Conservation (phyloP, 2,888 invertebrate species). For the Lutraria lutraria region DNA sequence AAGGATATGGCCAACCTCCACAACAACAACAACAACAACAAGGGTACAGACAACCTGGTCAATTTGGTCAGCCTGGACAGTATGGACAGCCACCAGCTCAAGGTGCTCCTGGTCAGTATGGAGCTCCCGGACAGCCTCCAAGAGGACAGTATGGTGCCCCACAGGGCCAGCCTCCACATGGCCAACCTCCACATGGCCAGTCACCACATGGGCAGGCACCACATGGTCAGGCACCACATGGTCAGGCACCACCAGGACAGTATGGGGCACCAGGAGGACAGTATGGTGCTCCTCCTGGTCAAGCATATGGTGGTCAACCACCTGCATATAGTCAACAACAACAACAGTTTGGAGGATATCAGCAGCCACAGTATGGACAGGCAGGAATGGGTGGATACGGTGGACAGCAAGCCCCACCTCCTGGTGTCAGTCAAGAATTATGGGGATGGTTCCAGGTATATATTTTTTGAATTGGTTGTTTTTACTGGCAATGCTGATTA, state of each 20-base stretch:
- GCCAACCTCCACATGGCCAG: slow-evolving; percentile 47
- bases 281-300: slow-evolving; percentile 55
- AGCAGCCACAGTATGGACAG: slow-evolving; percentile 58
- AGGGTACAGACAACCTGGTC: slow-evolving; percentile 59
- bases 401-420: slow-evolving; percentile 76
- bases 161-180: slow-evolving; percentile 47
- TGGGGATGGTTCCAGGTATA: slow-evolving; percentile 86
- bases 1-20: slow-evolving; percentile 62
- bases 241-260: slow-evolving; percentile 49
- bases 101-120: slow-evolving; percentile 52
- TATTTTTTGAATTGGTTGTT: neutral
- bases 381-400: slow-evolving; percentile 73
- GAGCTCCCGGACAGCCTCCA: slow-evolving; percentile 42
- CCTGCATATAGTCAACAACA: slow-evolving; percentile 65
- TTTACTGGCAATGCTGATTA: too few relatives aligned
- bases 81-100: slow-evolving; percentile 50
- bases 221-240: slow-evolving; percentile 19
- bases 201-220: slow-evolving; percentile 46
- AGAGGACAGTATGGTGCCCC: slow-evolving; percentile 45
- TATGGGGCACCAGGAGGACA: slow-evolving; percentile 54
- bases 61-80: slow-evolving; percentile 53
- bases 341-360: slow-evolving; percentile 65
- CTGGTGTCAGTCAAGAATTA: slow-evolving; percentile 83
- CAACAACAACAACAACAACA: slow-evolving; percentile 38
- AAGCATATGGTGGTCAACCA: slow-evolving; percentile 63